A percentile compares a stretch with the other conserved stretches of the same genome.
Evolutionary conservation across 1,140 invertebrate genomes (phyloP).

Genomic region (Asbolus verrucosus): DNA sequence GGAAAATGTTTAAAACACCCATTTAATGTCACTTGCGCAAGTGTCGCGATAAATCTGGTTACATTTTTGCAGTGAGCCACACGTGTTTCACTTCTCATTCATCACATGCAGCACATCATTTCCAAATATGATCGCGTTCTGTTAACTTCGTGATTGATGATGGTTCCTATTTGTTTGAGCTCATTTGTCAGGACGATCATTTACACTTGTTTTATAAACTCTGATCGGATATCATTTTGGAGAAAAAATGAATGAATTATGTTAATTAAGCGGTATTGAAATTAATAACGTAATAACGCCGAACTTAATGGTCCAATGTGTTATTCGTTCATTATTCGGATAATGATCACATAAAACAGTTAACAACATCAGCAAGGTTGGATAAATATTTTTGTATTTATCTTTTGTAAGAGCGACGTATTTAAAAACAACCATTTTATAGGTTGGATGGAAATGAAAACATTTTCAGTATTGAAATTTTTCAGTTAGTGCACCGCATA

Average conservation of each 20-base stretch:
- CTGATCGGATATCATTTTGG: slow-evolving; percentile 9
- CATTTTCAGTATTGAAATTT: too few species aligned
- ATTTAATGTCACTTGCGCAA: background rate
- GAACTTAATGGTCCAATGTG: background rate
- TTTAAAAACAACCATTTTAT: too few species aligned
- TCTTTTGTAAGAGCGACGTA: background rate
- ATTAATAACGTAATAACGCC: slow-evolving; percentile 5
- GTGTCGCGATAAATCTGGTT: background rate
- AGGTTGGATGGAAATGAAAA: too few species aligned
- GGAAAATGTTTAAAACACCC: slow-evolving; percentile 1
- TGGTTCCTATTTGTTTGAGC: slow-evolving; percentile 38
- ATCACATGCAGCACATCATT: slow-evolving; percentile 35
- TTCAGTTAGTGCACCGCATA: too few species aligned
- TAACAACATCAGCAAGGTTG: too few species aligned
- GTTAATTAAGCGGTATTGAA: slow-evolving; percentile 2
- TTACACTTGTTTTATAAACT: slow-evolving; percentile 42
- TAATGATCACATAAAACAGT: too few species aligned
- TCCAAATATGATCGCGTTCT: slow-evolving; percentile 32
- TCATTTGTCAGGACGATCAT: slow-evolving; percentile 44
- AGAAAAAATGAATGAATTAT: slow-evolving; percentile 5
- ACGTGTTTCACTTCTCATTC: slow-evolving; percentile 38
- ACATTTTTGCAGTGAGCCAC: slow-evolving; percentile 15
- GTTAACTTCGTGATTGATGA: slow-evolving; percentile 40
- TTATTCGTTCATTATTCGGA: background rate
- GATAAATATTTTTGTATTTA: background rate